Conservation (phyloP, 1,140 invertebrate species). For the Bactericera cockerelli region DNA sequence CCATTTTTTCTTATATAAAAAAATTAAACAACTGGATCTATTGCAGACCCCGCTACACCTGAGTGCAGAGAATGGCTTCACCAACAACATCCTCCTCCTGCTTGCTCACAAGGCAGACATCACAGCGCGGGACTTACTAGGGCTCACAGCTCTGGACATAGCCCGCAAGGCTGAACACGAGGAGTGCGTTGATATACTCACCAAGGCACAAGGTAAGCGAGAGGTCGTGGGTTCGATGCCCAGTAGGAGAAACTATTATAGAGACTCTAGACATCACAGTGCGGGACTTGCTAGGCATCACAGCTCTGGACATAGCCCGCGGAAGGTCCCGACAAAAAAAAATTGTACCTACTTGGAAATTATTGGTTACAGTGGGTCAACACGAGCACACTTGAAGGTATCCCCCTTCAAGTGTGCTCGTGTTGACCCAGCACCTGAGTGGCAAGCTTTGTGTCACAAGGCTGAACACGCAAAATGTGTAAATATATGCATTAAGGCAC, state of each 20-base stretch:
- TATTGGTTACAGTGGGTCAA: too few species aligned
- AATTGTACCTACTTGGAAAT: too few species aligned
- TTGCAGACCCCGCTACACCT: constrained; percentile 62
- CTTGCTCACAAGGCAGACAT: constrained; percentile 51
- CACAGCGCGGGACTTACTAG: constrained; percentile 42
- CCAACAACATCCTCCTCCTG: constrained; percentile 48
- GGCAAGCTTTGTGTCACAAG: too few species aligned
- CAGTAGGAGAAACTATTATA: too few species aligned
- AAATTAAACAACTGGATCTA: too few species aligned
- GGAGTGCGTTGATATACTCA: constrained; percentile 46
- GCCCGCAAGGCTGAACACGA: constrained; percentile 55
- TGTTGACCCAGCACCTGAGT: too few species aligned
- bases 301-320: constrained; percentile 56
- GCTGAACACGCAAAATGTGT: constrained; percentile 48
- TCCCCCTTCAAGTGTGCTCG: too few species aligned
- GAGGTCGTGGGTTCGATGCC: not conserved
- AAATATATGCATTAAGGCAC: constrained; percentile 46
- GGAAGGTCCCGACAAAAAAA: too few species aligned
- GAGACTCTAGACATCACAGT: constrained; percentile 41
- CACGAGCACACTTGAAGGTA: too few species aligned
- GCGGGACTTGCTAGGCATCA: constrained; percentile 47
- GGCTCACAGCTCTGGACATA: constrained; percentile 52
- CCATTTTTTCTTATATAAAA: too few species aligned
- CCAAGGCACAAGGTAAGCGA: constrained; percentile 46
- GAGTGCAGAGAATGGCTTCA: constrained; percentile 61